Conservation (phyloP, 2,888 invertebrate genomes). For the Phyllotreta cruciferae region DNA sequence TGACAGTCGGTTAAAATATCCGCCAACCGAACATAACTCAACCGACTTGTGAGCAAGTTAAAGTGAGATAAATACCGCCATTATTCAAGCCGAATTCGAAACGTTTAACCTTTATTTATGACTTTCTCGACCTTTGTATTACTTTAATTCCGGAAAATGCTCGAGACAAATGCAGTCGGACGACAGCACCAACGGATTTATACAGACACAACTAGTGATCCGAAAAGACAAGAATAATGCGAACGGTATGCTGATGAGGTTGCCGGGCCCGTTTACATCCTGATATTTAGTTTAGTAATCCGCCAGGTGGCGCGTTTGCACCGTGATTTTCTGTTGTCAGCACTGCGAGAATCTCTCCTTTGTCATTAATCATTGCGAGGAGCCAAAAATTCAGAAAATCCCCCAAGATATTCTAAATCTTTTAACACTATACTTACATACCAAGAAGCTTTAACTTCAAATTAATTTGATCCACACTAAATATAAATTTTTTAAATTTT, state of each 20-base stretch:
- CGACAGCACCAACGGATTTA: slow-evolving; percentile 45
- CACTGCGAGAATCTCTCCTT: too few relatives aligned
- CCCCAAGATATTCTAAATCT: too few relatives aligned
- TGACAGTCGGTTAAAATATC: slow-evolving; percentile 2
- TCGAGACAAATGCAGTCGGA: slow-evolving; percentile 49
- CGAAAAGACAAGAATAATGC: slow-evolving; percentile 55
- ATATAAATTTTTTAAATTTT: too few relatives aligned
- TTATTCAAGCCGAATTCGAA: slow-evolving; percentile 12
- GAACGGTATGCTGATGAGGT: slow-evolving; percentile 61
- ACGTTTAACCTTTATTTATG: slow-evolving; percentile 11
- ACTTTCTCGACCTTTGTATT: slow-evolving; percentile 43
- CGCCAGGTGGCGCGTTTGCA: slow-evolving; percentile 46
- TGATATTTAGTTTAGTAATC: slow-evolving; percentile 55
- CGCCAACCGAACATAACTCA: neutral
- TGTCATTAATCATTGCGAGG: too few relatives aligned
- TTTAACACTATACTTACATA: too few relatives aligned
- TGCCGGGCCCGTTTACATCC: slow-evolving; percentile 50
- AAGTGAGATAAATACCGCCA: slow-evolving; percentile 14
- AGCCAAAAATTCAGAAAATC: too few relatives aligned
- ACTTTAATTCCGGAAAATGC: slow-evolving; percentile 46
- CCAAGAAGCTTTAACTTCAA: too few relatives aligned
- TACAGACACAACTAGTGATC: slow-evolving; percentile 45
- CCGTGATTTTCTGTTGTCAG: neutral
- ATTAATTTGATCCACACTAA: too few relatives aligned
- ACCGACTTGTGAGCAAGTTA: slow-evolving; percentile 9